Percentiles rank a stretch among this genome's conserved stretches.
These are phyloP conservation scores for Neogale vison DNA, from an alignment of 2,113 vertebrate genomes.

Conservation along the genomic window DNA sequence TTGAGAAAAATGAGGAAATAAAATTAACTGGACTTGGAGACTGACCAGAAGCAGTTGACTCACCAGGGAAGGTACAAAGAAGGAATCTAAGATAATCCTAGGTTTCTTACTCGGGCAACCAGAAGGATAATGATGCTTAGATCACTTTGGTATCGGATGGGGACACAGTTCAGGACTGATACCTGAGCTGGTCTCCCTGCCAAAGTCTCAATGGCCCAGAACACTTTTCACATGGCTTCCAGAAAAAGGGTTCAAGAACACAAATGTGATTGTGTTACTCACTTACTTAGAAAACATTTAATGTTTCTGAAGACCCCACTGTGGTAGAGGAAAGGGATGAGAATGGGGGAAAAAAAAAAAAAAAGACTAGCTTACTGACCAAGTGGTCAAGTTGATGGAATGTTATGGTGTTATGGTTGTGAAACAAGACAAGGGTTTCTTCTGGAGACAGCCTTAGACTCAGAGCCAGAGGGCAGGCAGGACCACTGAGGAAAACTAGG, in stretches of 20 bases:
- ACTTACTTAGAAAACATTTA: not conserved
- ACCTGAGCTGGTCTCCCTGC: not conserved
- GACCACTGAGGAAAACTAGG: not conserved
- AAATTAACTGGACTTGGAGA: not conserved
- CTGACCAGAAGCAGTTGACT: not conserved
- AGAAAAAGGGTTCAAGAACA: not conserved
- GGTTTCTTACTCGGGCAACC: not conserved
- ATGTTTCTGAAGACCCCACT: not conserved
- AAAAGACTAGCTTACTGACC: not conserved
- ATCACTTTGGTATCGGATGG: not conserved
- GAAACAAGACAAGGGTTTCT: not conserved
- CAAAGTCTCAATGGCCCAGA: not conserved
- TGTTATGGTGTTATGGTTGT: not conserved
- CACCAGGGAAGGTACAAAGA: not conserved
- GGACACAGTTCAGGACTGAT: not conserved
- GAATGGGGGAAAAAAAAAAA: not conserved
- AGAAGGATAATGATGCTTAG: not conserved
- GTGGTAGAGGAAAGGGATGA: not conserved
- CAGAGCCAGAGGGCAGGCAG: not conserved
- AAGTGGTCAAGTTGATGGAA: not conserved
- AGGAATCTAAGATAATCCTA: not conserved
- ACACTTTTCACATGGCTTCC: not conserved
- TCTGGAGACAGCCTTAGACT: not conserved
- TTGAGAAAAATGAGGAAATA: not conserved
- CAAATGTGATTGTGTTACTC: not conserved